A percentile compares a stretch with the other conserved stretches of the same genome.
Evolutionary conservation across 1,140 invertebrate species (phyloP).

Genomic region (Bombus haemorrhoidalis): DNA sequence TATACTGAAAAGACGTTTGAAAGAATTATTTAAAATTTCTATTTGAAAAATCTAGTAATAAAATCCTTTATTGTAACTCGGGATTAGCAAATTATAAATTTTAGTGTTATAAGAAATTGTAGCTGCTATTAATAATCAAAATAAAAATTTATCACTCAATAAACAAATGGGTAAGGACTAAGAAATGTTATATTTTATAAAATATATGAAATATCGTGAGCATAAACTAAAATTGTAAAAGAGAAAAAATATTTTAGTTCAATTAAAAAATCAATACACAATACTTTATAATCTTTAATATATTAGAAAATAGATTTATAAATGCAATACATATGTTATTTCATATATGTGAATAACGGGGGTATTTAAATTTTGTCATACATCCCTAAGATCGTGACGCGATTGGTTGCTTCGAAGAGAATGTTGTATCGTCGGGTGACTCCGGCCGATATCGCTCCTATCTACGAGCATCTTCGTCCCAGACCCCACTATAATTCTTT

Average conservation of each 20-base stretch:
- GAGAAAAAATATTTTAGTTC: neutral
- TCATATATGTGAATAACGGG: neutral
- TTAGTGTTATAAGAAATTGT: neutral
- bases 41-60: neutral
- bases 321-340: neutral
- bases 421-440: constrained; percentile 33
- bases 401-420: constrained; percentile 28
- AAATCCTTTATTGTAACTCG: neutral
- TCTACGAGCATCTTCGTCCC: constrained; percentile 42
- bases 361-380: neutral
- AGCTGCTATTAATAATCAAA: neutral
- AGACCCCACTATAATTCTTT: constrained; percentile 31
- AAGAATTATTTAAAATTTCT: neutral
- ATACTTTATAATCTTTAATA: neutral
- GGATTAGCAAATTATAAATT: neutral
- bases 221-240: neutral
- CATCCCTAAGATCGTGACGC: neutral
- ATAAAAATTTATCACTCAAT: neutral
- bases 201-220: neutral
- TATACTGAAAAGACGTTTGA: neutral
- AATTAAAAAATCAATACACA: neutral
- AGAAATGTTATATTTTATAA: neutral
- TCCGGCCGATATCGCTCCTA: constrained; percentile 27
- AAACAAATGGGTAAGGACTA: neutral
- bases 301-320: neutral